Conservation (phyloP, 2,113 vertebrate species). For the Puntigrus tetrazona region DNA sequence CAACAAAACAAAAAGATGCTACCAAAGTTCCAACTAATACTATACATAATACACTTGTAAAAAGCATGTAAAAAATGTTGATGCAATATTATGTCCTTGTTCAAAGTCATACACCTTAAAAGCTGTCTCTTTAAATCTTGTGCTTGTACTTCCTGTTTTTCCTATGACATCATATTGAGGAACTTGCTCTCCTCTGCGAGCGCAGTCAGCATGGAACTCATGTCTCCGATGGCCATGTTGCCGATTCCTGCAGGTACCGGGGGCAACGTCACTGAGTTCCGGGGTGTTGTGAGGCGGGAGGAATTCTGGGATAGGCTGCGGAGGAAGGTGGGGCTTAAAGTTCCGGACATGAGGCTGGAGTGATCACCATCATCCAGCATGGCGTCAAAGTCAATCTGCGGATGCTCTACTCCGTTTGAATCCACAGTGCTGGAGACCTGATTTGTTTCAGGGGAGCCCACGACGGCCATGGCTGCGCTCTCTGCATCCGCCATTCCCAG, state of each 20-base stretch:
- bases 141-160: slow-evolving; percentile 16
- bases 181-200: slow-evolving; percentile 94
- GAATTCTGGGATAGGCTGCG: slow-evolving; percentile 87
- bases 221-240: slow-evolving; percentile 96
- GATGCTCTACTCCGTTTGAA: slow-evolving; percentile 71
- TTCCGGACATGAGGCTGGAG: slow-evolving; percentile 86
- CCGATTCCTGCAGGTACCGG: slow-evolving; percentile 77
- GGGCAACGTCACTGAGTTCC: slow-evolving; percentile 81
- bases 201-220: slow-evolving; percentile 90
- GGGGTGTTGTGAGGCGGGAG: slow-evolving; percentile 88
- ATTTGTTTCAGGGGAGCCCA: slow-evolving; percentile 80
- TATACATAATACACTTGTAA: slow-evolving; percentile 57
- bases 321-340: slow-evolving; percentile 85
- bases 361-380: slow-evolving; percentile 89
- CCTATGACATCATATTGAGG: slow-evolving; percentile 87
- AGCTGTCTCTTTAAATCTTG: not conserved
- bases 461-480: slow-evolving; percentile 64
- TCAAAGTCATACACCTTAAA: slow-evolving; percentile 9
- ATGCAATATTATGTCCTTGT: slow-evolving; percentile 17
- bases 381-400: slow-evolving; percentile 87
- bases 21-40: slow-evolving; percentile 57
- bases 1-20: slow-evolving; percentile 55
- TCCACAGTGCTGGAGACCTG: slow-evolving; percentile 83
- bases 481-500: slow-evolving; percentile 57
- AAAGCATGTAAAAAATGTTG: slow-evolving; percentile 26